These are phyloP conservation scores for Diaprepes abbreviatus DNA, from an alignment of 2,888 invertebrate genomes.

Conservation along the genomic window DNA sequence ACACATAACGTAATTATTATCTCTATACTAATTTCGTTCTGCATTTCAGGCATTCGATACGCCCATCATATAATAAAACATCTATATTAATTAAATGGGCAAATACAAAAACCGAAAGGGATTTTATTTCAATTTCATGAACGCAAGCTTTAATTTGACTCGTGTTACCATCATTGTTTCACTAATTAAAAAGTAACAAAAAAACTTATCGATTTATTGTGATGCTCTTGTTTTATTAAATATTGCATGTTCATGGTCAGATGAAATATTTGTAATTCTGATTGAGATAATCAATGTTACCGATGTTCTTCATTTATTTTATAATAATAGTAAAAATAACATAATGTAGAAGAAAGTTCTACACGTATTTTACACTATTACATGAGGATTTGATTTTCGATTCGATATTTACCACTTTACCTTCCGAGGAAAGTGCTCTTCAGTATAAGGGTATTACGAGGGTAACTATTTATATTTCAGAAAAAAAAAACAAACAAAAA, in stretches of 20 bases:
- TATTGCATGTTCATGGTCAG: background rate
- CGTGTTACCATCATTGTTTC: conserved; percentile 35
- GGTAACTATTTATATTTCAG: too few species aligned
- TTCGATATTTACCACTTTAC: too few species aligned
- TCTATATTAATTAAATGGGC: conserved; percentile 41
- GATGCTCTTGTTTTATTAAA: conserved; percentile 9
- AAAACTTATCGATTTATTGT: background rate
- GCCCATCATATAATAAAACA: conserved; percentile 33
- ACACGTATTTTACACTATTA: too few species aligned
- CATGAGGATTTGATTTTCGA: too few species aligned
- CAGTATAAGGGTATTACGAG: too few species aligned
- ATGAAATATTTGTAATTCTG: conserved; percentile 7
- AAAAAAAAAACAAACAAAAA: too few species aligned
- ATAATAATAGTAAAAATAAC: too few species aligned
- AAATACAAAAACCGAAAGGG: conserved; percentile 29
- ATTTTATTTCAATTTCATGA: conserved; percentile 32
- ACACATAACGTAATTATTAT: conserved; percentile 23
- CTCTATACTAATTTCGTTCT: conserved; percentile 4
- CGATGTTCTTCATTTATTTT: too few species aligned
- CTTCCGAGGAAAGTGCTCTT: too few species aligned
- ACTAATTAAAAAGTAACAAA: conserved; percentile 37
- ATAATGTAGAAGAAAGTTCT: too few species aligned
- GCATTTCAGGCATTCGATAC: conserved; percentile 21
- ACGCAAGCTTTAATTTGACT: conserved; percentile 31
- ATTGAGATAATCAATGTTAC: too few species aligned